phyloP scores from a whole-genome alignment of 1,140 invertebrate genomes.

The Heliconius congener region DNA sequence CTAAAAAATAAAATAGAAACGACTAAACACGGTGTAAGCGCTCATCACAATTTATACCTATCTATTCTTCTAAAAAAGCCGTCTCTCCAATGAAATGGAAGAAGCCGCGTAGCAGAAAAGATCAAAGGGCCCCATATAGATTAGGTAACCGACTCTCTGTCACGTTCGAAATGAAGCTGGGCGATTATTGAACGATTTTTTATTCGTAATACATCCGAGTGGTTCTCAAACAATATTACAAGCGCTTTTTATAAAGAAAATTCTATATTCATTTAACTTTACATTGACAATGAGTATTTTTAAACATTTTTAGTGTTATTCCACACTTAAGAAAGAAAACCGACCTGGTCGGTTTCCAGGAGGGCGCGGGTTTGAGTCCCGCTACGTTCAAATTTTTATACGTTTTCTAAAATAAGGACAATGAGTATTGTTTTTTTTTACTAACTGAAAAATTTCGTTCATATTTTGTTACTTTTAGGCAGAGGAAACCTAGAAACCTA shows the following conservation, averaged over 20 bases:
- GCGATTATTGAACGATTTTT: constrained; percentile 5
- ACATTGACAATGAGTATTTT: too few relatives aligned
- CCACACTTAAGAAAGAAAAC: too few relatives aligned
- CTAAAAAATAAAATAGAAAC: background rate
- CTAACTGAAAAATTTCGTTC: too few relatives aligned
- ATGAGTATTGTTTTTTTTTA: too few relatives aligned
- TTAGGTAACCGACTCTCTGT: constrained; percentile 11
- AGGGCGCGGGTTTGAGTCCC: too few relatives aligned
- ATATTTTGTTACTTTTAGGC: too few relatives aligned
- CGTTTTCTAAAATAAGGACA: too few relatives aligned
- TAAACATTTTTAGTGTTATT: too few relatives aligned
- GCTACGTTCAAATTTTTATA: too few relatives aligned
- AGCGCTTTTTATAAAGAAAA: background rate
- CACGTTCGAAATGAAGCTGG: constrained; percentile 9
- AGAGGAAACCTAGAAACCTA: background rate
- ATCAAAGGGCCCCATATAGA: constrained; percentile 12
- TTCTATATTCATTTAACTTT: too few relatives aligned
- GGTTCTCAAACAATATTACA: constrained; percentile 6
- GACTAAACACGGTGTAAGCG: background rate
- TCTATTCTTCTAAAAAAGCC: constrained; percentile 11
- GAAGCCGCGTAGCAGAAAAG: constrained; percentile 7
- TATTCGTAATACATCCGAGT: constrained; percentile 16
- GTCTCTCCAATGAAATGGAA: constrained; percentile 11
- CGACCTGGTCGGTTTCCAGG: too few relatives aligned
- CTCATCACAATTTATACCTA: constrained; percentile 5